Base-by-base conservation (phyloP, 2,797 vertebrate species). In the Choloepus didactylus region DNA sequence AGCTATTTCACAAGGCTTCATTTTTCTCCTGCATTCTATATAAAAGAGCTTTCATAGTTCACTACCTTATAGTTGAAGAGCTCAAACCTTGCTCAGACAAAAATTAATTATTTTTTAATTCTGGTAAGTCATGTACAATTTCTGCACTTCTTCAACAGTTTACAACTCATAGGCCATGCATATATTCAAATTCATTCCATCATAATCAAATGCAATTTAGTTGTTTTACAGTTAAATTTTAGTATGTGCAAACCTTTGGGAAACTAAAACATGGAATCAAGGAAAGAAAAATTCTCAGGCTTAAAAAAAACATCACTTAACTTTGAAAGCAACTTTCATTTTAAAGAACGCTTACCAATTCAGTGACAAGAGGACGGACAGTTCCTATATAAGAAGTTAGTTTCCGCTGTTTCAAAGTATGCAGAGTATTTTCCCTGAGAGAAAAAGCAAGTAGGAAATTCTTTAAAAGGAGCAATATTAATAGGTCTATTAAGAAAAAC, bases 381-480 rank as follows among this genome's bases (percentile, higher is more conserved):
- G 99, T 99, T 87, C 98, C 98, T 3, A 98, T 41, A 1, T 98
- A 98, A 0, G 98, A 98, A 82, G 98, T 98, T 7, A 98, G 97
- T 75, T 99, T 99, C 77, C 99, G 98, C 95, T 99, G 98, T 98
- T 99, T 99, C 97, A 99, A 98, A 1, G 98, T 97, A 56, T 99
- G 99, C 2, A 99, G 98, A 0, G 99, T 99, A 98, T 99, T 99
- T 98, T 99, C 99, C 99, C 99, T 99, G 81, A 94, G 97, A 97
- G n/a, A 51, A 96, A 88, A 95, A 31, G 15, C 54, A 51, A n/a
- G 21, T 23, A 87, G 1, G 35, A 66, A 18, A 41, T 16, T 64
- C 51, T 46, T 18, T 66, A 89, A 46, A 81, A 94, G 5, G 19
- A 46, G 19, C 15, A 38, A 87, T 64, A 96, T 66, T 75, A 87